Evolutionary conservation across 2,888 invertebrate genomes (phyloP), one percentile per base, ranked within the genome.

Genomic region (Tetramorium bicarinatum): DNA sequence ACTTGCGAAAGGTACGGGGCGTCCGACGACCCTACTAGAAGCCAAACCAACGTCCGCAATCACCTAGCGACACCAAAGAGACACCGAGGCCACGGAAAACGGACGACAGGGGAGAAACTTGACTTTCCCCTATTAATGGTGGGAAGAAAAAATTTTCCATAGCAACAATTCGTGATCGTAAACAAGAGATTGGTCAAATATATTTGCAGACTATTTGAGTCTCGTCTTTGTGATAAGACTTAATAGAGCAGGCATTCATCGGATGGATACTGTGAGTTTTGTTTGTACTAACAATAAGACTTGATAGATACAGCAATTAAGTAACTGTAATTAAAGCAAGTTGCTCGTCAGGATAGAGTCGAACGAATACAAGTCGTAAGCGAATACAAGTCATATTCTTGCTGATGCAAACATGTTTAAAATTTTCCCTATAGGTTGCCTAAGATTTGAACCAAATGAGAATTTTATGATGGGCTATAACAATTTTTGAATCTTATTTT

Each of bases 1-100:
- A 41, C 7, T 38, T 41, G 29, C 29, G 64, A 47, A 81, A 77
- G 82, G 83, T 72, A 84, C 83, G 82, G 77, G 85, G 77, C 76
- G 41, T 66, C 29, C 47, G 79, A 83, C 87, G 87, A 90, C 86
- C 90, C 90, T 90, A 79, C 75, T 41, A 82, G 67, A 64, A 85
- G 86, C 83, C 85, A 82, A 81, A 86, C 76, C 79, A 66, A 49
- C 82, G 71, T 89, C 87, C 86, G 82, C 64, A 87, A 88, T 90
- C 87, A 90, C 88, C 88, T 87, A 90, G 90, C 89, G 88, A 90
- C 86, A 84, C 54, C n/a, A 54, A 49, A 87, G 80, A 41, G 25
- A 80, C 69, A 81, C 71, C 84, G 66, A 86, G 72, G 80, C 84
- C 83, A 82, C 80, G 67, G 86, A 87, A 85, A 34, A 29, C 75